Evolutionary conservation across 1,140 invertebrate genomes (phyloP), one percentile per base, ranked within the genome.

Genomic region (Leptestheria dahalacensis): DNA sequence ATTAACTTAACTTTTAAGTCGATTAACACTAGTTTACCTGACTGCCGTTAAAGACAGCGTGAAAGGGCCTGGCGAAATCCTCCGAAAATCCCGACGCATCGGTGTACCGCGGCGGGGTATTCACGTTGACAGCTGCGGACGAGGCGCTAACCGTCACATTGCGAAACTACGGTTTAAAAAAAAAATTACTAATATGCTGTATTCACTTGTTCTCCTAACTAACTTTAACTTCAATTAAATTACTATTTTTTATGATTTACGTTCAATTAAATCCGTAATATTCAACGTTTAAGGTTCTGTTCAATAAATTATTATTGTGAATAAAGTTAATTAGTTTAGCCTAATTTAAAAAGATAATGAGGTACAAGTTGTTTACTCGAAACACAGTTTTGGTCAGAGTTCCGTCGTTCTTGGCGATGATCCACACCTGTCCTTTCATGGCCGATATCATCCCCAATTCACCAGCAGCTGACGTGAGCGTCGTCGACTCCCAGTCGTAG

Each of bases 401-500:
- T 15, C 33, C 33, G 15, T 41, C 33, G 33, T 15, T 41, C 15
- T 41, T 33, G 12, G 26, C 24, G 12, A 9, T 25, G 2, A 29
- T 41, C 15, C 21, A 56, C 2, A 56, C 10, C 25, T 56, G 28
- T 25, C 53, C 53, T 56, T 56, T 56, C 9, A 56, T 12, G 3
- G 53, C 28, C 53, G 33, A 29, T 20, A 28, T 50, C 20, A 23
- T 18, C 10, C 24, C 41, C 18, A 25, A 20, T 60, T 48, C 26
- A 2, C 46, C 57, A 57, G 28, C 18, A 21, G 25, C 46, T 21
- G 26, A 18, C 2, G 26, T 50, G 15, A 50, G 28, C 20, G 47
- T 59, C 23, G 53, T 26, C 24, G 55, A 54, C 25, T 57, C 56
- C 48, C 48, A 62, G 21, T 62, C 61, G 46, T 62, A 62, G 26